These are phyloP conservation scores for Chrysaora quinquecirrha DNA, from an alignment of 30 jellyfish, hydroid and myxozoan species.

Conservation along the genomic window DNA sequence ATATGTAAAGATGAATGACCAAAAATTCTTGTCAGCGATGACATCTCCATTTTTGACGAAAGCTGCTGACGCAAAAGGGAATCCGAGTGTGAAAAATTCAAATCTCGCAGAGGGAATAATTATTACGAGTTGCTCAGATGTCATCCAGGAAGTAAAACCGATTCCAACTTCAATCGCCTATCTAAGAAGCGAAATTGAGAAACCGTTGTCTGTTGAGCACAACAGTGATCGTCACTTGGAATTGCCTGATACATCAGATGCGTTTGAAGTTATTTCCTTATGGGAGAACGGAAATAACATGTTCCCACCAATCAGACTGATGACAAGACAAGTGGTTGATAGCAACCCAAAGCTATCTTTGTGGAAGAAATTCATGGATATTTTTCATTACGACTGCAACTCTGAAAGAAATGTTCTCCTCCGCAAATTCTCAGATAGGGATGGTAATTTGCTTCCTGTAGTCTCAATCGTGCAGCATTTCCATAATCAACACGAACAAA, in stretches of 20 bases:
- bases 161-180: not conserved
- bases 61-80: not conserved
- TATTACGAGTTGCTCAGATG: not conserved
- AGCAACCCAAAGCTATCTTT: conserved; percentile 49
- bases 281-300: conserved; percentile 77
- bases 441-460: conserved; percentile 82
- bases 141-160: not conserved
- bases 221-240: not conserved
- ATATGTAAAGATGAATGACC: no score
- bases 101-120: not conserved
- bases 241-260: not conserved
- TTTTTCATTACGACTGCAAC: conserved; percentile 70
- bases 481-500: conserved; percentile 8
- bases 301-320: conserved; percentile 69
- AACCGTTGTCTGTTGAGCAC: not conserved
- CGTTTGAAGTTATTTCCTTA: conserved; percentile 27
- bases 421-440: conserved; percentile 72
- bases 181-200: not conserved
- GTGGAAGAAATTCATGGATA: conserved; percentile 89
- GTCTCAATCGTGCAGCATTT: conserved; percentile 63
- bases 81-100: not conserved
- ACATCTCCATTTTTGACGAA: no score
- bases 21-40: no score
- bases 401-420: conserved; percentile 63
- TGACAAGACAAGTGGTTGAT: conserved; percentile 31